A percentile compares a stretch with the other conserved stretches of the same genome.
Evolutionary conservation across 2,113 vertebrate genomes (phyloP).

Genomic region (Siphamia tubifer): DNA sequence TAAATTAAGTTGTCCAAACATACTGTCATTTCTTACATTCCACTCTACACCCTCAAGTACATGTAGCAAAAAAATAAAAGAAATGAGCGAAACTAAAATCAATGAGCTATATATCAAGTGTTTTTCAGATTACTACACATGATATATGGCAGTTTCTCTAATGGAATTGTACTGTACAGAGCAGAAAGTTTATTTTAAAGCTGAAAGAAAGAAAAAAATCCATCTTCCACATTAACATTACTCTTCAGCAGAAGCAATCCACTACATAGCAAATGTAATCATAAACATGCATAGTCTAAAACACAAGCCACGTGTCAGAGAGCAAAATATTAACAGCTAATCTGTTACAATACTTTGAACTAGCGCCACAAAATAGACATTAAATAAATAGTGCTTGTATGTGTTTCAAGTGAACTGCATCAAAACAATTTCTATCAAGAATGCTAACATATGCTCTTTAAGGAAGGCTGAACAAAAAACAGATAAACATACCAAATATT

Average conservation of each 20-base stretch:
- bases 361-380: conserved; percentile 21
- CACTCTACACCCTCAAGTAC: conserved; percentile 26
- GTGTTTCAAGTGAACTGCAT: neutral
- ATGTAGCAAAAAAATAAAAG: conserved; percentile 13
- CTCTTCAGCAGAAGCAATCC: conserved; percentile 32
- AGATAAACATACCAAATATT: too few species aligned
- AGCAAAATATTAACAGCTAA: conserved; percentile 40
- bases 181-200: conserved; percentile 11
- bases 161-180: conserved; percentile 14
- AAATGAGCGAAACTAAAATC: conserved; percentile 35
- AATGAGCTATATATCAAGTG: conserved; percentile 2
- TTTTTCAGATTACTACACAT: conserved; percentile 27
- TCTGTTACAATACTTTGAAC: conserved; percentile 39
- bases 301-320: conserved; percentile 29
- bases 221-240: conserved; percentile 15
- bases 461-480: neutral
- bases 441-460: neutral
- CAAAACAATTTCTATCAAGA: neutral
- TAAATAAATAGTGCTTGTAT: conserved; percentile 48
- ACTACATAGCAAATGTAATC: conserved; percentile 43
- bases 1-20: conserved; percentile 73
- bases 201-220: neutral
- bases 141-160: conserved; percentile 16
- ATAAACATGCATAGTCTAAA: conserved; percentile 61
- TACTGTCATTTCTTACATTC: conserved; percentile 56